These are phyloP conservation scores for Phrynocephalus guinanensis DNA, from an alignment of 2,797 vertebrate genomes.

Conservation along the genomic window DNA sequence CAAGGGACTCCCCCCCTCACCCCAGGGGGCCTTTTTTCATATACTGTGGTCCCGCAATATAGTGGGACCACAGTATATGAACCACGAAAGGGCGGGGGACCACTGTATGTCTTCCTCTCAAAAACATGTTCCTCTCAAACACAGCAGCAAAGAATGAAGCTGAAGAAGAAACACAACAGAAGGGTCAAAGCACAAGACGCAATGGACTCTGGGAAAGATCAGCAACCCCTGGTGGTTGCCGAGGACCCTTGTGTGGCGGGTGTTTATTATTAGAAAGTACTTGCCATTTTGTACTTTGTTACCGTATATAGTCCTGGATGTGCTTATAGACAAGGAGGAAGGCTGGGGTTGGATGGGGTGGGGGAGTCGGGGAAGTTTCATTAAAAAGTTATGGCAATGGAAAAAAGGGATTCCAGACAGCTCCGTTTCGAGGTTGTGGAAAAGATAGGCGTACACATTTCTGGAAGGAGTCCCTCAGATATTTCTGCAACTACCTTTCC, in stretches of 20 bases:
- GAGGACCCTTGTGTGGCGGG: background rate
- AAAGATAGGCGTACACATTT: background rate
- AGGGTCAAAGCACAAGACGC: background rate
- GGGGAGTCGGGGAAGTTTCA: too few species aligned
- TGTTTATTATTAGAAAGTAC: conserved; percentile 15
- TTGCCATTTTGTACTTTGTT: background rate
- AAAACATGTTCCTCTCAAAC: too few species aligned
- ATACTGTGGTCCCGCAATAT: too few species aligned
- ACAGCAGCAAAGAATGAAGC: background rate
- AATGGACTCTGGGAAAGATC: conserved; percentile 12
- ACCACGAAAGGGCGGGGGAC: too few species aligned
- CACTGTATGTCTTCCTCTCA: too few species aligned
- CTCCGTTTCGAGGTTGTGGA: background rate
- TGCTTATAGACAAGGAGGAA: background rate
- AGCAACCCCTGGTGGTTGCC: background rate
- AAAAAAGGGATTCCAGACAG: background rate
- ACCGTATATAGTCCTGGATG: background rate
- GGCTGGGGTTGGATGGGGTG: background rate
- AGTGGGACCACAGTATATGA: too few species aligned
- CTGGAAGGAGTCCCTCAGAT: background rate
- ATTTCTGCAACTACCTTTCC: conserved; percentile 1
- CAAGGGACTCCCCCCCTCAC: too few species aligned
- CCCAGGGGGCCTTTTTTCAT: too few species aligned
- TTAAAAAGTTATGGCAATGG: background rate
- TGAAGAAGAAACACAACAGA: background rate